phyloP scores from a whole-genome alignment of 2,113 vertebrate genomes.

The Melospiza georgiana region DNA sequence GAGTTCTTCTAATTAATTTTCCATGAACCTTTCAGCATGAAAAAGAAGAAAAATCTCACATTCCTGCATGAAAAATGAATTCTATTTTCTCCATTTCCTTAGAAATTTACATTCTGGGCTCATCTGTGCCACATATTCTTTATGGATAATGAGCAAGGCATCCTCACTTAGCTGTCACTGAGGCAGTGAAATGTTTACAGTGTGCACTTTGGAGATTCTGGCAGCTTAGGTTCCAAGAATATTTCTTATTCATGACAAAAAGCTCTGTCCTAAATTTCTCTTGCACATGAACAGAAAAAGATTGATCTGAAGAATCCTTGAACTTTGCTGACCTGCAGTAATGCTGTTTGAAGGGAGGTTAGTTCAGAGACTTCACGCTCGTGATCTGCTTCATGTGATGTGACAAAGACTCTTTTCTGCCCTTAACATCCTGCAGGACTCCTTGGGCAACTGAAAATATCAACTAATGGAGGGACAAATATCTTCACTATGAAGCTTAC shows the following conservation, averaged over 20 bases:
- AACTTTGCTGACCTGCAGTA: constrained; percentile 32
- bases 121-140: constrained; percentile 61
- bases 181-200: constrained; percentile 74
- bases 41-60: neutral
- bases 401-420: constrained; percentile 22
- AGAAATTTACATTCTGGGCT: constrained; percentile 59
- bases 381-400: neutral
- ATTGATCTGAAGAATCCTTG: neutral
- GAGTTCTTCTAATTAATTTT: constrained; percentile 26
- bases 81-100: constrained; percentile 25
- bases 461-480: neutral
- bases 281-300: neutral
- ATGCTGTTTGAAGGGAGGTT: constrained; percentile 1
- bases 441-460: neutral
- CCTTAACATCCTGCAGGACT: neutral
- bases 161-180: constrained; percentile 67
- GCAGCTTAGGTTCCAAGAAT: constrained; percentile 66
- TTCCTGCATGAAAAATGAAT: constrained; percentile 45
- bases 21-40: constrained; percentile 9
- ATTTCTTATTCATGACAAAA: constrained; percentile 53
- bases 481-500: neutral
- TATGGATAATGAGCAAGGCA: constrained; percentile 61
- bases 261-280: constrained; percentile 42
- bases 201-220: constrained; percentile 49
- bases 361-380: neutral